Base-by-base conservation (phyloP, 2,113 vertebrate species). In the Syngnathus scovelli region DNA sequence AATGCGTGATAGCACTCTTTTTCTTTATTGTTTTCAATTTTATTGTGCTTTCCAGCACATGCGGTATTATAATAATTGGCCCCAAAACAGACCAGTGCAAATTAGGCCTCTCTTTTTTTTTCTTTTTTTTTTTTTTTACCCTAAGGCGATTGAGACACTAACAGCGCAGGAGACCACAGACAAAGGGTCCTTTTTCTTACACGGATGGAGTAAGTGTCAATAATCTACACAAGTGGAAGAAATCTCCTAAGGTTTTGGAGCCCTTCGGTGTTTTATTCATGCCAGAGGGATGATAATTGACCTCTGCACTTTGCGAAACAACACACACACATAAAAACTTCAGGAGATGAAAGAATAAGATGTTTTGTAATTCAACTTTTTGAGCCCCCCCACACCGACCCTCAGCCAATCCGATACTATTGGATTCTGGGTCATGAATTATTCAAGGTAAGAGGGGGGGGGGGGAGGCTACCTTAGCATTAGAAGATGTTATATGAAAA, bases 31-130 rank as follows among this genome's bases (percentile, higher is more conserved):
- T 86, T 89, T 90, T 87, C 78, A 79, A 75, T 88, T 85, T 85
- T 71, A 86, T 86, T 86, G 79, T 89, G 83, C 89, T 90, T 33
- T 90, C 69, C 82, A 89, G 77, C 80, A 87, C 81, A 88, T 87
- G 89, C 88, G 80, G 81, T 88, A 87, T 91, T 90, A 85, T 88
- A 90, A 90, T 91, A 92, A 92, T 90, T 90, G 90, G 90, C 82
- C 88, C 87, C 90, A 77, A 85, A 90, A 90, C 88, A 90, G 88
- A 78, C 79, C 74, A 69, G 84, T 79, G 89, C 82, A 91, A 91
- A 92, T 90, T 87, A 90, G 87, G 82, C 72, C 80, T 82, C 75
- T 87, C 27, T 33, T 33, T 33, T 33, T 33, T 33, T 33, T 33
- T 33, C 3, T 3, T 90, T 55, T 33, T 33, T 33, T 33, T 3